A percentile compares a stretch with the other conserved stretches of the same genome.
Evolutionary conservation across 2,888 invertebrate species (phyloP).

Genomic region (Oligia strigilis): DNA sequence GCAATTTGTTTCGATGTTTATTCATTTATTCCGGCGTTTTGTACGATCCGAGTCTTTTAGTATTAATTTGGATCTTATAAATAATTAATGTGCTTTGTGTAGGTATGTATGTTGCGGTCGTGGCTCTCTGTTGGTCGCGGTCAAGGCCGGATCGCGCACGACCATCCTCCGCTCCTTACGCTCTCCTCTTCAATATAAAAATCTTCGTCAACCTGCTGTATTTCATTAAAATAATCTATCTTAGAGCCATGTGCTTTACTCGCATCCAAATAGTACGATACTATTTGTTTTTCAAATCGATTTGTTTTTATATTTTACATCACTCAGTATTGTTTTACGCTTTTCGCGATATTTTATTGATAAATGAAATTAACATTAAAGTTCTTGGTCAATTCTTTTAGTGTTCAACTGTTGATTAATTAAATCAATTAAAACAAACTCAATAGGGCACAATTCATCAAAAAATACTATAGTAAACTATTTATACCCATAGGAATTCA

Average conservation of each 20-base stretch:
- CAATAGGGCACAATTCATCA: conserved; percentile 34
- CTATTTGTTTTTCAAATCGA: conserved; percentile 6
- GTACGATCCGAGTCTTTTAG: conserved; percentile 81
- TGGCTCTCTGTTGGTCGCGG: conserved; percentile 76
- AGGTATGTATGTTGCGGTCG: conserved; percentile 75
- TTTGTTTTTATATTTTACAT: conserved; percentile 1
- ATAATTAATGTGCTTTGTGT: conserved; percentile 83
- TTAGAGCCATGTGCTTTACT: not conserved
- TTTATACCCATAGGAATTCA: conserved; percentile 42
- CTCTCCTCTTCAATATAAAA: conserved; percentile 55
- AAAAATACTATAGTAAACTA: conserved; percentile 40
- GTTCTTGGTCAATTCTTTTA: conserved; percentile 7
- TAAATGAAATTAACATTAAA: not conserved
- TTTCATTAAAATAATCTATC: conserved; percentile 16
- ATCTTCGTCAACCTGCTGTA: conserved; percentile 20
- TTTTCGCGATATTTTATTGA: conserved; percentile 10
- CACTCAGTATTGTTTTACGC: not conserved
- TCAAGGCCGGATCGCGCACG: conserved; percentile 82
- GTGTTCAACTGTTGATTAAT: conserved; percentile 3
- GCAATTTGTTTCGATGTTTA: conserved; percentile 85
- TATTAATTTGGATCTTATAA: conserved; percentile 88
- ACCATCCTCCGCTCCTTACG: conserved; percentile 66
- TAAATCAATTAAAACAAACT: conserved; percentile 8
- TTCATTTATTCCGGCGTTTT: conserved; percentile 86
- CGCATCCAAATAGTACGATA: not conserved